Percentiles rank a stretch among this genome's conserved stretches.
Conservation (phyloP, 2,113 vertebrate genomes). For the Arvicanthis niloticus region DNA sequence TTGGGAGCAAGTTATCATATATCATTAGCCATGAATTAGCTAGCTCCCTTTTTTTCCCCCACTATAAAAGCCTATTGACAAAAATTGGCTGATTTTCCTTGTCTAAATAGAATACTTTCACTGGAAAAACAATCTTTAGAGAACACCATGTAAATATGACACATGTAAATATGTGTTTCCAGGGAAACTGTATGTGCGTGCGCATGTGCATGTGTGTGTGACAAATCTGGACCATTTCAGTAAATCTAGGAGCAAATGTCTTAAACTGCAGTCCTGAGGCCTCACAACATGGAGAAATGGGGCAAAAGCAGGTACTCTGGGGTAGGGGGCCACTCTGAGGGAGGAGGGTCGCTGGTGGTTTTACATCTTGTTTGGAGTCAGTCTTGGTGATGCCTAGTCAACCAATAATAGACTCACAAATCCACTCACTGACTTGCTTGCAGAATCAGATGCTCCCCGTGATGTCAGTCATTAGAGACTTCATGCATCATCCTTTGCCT, state of each 20-base stretch:
- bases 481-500: background rate
- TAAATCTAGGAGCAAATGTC: background rate
- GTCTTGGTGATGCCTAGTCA: constrained; percentile 7
- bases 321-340: accelerated
- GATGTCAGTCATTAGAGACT: background rate
- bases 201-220: background rate
- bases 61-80: background rate
- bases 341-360: background rate
- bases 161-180: background rate
- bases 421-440: background rate
- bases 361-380: constrained; percentile 5
- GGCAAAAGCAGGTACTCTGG: background rate
- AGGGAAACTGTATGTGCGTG: background rate
- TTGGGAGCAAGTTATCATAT: background rate
- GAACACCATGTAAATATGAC: constrained; percentile 39
- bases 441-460: background rate
- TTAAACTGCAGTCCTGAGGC: background rate
- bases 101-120: constrained; percentile 5
- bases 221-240: constrained; percentile 33
- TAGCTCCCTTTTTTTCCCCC: background rate
- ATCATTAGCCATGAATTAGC: background rate
- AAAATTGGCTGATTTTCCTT: background rate
- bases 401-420: background rate
- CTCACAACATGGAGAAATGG: background rate
- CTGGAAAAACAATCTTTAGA: background rate